These are phyloP conservation scores for Netelia inedita DNA, from an alignment of 2,888 invertebrate genomes.

Conservation along the genomic window DNA sequence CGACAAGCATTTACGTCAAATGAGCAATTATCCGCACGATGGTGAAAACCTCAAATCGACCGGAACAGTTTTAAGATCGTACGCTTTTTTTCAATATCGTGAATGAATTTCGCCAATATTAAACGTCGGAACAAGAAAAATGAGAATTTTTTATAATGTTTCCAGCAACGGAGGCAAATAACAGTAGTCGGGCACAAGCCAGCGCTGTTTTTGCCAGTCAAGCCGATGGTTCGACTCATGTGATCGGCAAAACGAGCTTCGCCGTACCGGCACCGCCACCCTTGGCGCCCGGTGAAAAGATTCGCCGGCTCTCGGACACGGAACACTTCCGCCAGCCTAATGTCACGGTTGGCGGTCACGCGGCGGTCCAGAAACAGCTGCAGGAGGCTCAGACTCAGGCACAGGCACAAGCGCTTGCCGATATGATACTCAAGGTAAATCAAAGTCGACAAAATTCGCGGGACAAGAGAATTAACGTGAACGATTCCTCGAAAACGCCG, in stretches of 20 bases:
- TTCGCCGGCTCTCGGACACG: conserved; percentile 87
- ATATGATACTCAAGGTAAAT: conserved; percentile 89
- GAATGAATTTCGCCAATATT: too few species aligned
- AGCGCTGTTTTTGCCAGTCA: conserved; percentile 74
- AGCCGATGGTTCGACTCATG: conserved; percentile 76
- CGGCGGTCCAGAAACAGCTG: conserved; percentile 82
- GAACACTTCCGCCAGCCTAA: conserved; percentile 86
- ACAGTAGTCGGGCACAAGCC: conserved; percentile 82
- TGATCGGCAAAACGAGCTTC: conserved; percentile 85
- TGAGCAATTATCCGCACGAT: conserved; percentile 55
- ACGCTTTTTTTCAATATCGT: neutral
- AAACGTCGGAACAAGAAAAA: too few species aligned
- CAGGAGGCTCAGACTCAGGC: conserved; percentile 86
- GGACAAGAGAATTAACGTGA: conserved; percentile 86
- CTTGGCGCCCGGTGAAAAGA: conserved; percentile 84
- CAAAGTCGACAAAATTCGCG: conserved; percentile 84
- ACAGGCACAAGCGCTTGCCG: conserved; percentile 92
- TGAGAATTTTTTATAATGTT: neutral
- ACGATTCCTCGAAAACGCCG: neutral
- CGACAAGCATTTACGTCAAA: conserved; percentile 36
- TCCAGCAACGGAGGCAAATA: conserved; percentile 82
- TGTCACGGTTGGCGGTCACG: conserved; percentile 80
- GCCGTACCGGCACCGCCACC: conserved; percentile 88
- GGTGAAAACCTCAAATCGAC: conserved; percentile 37
- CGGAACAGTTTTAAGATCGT: conserved; percentile 11